Evolutionary conservation across 1,140 invertebrate species (phyloP).

Genomic region (Brachionus rubens): DNA sequence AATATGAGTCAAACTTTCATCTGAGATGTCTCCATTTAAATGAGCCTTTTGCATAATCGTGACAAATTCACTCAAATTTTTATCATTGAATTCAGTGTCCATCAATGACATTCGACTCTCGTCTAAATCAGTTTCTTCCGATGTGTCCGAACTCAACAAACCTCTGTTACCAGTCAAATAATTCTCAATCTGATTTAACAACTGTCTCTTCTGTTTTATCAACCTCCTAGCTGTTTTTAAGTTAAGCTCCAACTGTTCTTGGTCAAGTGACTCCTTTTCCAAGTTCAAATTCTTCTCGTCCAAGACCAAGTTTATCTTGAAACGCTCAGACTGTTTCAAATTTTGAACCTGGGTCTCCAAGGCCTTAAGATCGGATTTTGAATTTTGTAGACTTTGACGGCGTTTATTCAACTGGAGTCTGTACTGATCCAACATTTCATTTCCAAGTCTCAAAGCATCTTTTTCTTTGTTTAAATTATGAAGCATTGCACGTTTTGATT

Average conservation of each 20-base stretch:
- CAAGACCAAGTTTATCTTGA: background rate
- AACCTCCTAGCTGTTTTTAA: background rate
- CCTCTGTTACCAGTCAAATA: background rate
- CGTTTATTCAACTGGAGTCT: no score
- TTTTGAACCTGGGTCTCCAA: background rate
- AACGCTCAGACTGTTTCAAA: background rate
- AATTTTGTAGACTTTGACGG: background rate
- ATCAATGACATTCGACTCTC: background rate
- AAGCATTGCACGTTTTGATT: background rate
- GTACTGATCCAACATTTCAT: conserved; percentile 28
- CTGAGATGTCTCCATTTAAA: conserved; percentile 4
- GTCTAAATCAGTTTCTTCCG: conserved; percentile 10
- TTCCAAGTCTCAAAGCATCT: background rate
- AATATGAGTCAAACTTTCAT: background rate
- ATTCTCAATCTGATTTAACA: conserved; percentile 7
- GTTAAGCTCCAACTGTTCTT: conserved; percentile 18
- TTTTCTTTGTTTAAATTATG: conserved; percentile 27
- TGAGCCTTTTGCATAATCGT: background rate
- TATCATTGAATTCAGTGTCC: background rate
- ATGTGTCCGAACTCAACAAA: background rate
- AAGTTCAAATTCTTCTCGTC: conserved; percentile 26
- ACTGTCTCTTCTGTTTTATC: conserved; percentile 13
- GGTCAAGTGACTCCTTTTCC: conserved; percentile 20
- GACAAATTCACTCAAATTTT: conserved; percentile 31
- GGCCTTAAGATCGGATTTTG: background rate